phyloP scores from a whole-genome alignment of 92 coral and sea anemone genomes.

The Zoanthus sansibaricus region DNA sequence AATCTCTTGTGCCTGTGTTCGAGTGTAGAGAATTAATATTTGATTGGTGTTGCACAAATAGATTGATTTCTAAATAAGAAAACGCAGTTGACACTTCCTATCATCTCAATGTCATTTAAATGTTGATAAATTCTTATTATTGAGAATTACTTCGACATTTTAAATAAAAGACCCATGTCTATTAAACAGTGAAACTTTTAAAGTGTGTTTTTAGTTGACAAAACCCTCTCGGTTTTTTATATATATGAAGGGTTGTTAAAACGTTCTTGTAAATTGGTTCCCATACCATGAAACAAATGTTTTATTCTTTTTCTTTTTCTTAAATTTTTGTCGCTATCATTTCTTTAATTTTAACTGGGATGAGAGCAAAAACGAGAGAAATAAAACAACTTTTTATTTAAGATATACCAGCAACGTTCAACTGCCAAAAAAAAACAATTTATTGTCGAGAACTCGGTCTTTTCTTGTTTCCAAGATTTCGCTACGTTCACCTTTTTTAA shows the following conservation, averaged over 20 bases:
- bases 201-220: background rate
- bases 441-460: too few species aligned
- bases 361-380: too few species aligned
- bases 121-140: constrained; percentile 10
- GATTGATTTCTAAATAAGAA: constrained; percentile 6
- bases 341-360: too few species aligned
- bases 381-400: too few species aligned
- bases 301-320: too few species aligned
- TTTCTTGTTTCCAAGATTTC: too few species aligned
- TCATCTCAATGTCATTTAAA: background rate
- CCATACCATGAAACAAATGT: too few species aligned
- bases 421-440: too few species aligned
- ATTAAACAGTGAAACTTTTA: background rate
- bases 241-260: background rate
- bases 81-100: background rate
- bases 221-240: background rate
- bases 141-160: background rate
- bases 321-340: too few species aligned
- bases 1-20: constrained; percentile 17
- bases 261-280: too few species aligned
- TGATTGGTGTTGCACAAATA: constrained; percentile 21
- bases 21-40: constrained; percentile 25
- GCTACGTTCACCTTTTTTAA: too few species aligned
- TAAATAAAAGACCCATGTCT: background rate
- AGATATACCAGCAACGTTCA: too few species aligned